Evolutionary conservation across 1,140 invertebrate species (phyloP).

Genomic region (Drosophila asahinai): DNA sequence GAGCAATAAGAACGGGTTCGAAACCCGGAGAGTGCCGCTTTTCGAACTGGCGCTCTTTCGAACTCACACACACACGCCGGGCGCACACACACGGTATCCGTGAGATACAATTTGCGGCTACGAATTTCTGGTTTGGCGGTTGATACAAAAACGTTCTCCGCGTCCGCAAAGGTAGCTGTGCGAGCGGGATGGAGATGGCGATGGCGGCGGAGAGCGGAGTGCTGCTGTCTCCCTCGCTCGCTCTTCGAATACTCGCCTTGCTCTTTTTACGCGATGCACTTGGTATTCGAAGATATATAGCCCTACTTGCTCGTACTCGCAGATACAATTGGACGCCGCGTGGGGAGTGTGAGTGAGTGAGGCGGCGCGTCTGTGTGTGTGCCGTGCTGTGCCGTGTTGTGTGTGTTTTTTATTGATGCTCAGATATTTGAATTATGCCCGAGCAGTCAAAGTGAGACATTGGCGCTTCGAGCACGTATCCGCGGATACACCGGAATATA

Average conservation of each 20-base stretch:
- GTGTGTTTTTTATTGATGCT: slow-evolving; percentile 85
- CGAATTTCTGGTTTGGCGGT: slow-evolving; percentile 63
- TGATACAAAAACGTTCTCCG: slow-evolving; percentile 53
- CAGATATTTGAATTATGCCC: slow-evolving; percentile 85
- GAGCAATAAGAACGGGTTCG: slow-evolving; percentile 73
- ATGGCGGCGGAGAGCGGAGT: slow-evolving; percentile 20
- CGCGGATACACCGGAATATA: slow-evolving; percentile 74
- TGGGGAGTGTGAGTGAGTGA: slow-evolving; percentile 34
- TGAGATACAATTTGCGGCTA: slow-evolving; percentile 64
- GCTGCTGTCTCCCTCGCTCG: slow-evolving; percentile 57
- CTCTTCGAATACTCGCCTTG: slow-evolving; percentile 48
- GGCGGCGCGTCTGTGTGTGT: slow-evolving; percentile 27
- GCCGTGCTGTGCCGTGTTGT: slow-evolving; percentile 16
- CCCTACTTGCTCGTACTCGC: slow-evolving; percentile 75
- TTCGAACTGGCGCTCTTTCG: slow-evolving; percentile 71
- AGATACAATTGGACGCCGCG: slow-evolving; percentile 75
- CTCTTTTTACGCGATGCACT: slow-evolving; percentile 64
- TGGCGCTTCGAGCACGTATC: slow-evolving; percentile 85
- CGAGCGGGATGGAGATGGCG: slow-evolving; percentile 48
- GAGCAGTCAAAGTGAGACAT: slow-evolving; percentile 85
- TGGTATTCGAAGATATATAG: slow-evolving; percentile 35
- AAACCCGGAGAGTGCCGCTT: slow-evolving; percentile 47
- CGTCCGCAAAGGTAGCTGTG: slow-evolving; percentile 70
- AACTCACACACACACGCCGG: slow-evolving; percentile 50
- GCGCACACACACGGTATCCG: slow-evolving; percentile 19